Evolutionary conservation across 53 echinoderm and acorn worm species (phyloP).

Genomic region (Apostichopus leukothele): DNA sequence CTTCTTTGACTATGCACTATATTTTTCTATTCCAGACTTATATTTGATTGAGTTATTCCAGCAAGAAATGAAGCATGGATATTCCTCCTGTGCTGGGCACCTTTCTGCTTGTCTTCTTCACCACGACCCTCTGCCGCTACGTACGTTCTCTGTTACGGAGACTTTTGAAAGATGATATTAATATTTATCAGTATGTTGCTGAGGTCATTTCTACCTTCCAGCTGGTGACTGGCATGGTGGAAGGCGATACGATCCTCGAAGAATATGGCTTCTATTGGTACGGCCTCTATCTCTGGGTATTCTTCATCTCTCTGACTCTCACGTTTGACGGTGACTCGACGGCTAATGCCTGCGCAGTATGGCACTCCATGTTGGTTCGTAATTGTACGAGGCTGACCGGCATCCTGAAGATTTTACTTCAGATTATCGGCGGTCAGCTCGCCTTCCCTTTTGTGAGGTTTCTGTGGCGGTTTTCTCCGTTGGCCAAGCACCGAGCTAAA

Average conservation of each 20-base stretch:
- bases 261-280: constrained; percentile 76
- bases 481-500: constrained; percentile 65
- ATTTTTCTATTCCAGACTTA: background rate
- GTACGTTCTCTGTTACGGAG: constrained; percentile 47
- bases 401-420: constrained; percentile 59
- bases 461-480: constrained; percentile 73
- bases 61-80: constrained; percentile 15
- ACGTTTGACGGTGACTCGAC: constrained; percentile 88
- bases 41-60: background rate
- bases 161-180: constrained; percentile 60
- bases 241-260: constrained; percentile 89
- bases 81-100: constrained; percentile 57
- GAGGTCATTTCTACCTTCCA: constrained; percentile 90
- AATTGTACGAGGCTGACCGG: constrained; percentile 45
- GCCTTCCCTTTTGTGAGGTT: constrained; percentile 55
- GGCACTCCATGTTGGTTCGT: constrained; percentile 66
- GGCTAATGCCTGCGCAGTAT: constrained; percentile 77
- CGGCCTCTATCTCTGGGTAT: constrained; percentile 74
- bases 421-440: constrained; percentile 72
- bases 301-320: constrained; percentile 68
- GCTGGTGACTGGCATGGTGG: constrained; percentile 87
- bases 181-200: constrained; percentile 65
- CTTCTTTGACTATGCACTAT: too few species aligned
- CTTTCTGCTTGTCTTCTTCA: constrained; percentile 68
- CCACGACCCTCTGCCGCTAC: constrained; percentile 60